Percentiles rank a stretch among this genome's conserved stretches.
Conservation (phyloP, 2,797 vertebrate species). For the Nannoperca obscura region DNA sequence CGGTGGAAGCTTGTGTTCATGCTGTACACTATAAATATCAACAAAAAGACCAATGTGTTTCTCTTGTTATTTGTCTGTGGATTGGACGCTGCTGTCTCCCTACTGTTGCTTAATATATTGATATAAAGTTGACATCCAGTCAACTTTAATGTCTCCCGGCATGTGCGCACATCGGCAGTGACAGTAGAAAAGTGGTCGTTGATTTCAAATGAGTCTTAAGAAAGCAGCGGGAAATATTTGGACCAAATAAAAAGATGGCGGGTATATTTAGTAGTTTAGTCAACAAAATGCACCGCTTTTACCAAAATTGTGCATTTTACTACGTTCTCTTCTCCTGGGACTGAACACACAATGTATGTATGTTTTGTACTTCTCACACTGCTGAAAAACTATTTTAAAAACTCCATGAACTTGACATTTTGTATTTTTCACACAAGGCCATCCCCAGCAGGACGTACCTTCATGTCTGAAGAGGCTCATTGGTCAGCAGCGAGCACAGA, state of each 20-base stretch:
- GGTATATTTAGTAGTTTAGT: background rate
- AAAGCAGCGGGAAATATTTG: background rate
- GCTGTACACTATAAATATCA: background rate
- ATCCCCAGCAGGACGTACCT: too few relatives aligned
- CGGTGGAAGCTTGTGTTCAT: background rate
- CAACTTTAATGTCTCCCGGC: background rate
- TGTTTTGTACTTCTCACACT: too few relatives aligned
- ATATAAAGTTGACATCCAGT: background rate
- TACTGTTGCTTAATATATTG: background rate
- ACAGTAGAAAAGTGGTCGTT: background rate
- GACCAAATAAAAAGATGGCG: background rate
- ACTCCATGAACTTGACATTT: background rate
- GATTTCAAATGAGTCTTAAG: background rate
- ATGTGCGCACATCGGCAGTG: too few relatives aligned
- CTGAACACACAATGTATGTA: too few relatives aligned
- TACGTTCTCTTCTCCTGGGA: background rate
- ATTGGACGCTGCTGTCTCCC: background rate
- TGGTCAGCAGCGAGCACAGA: too few relatives aligned
- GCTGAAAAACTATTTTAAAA: background rate
- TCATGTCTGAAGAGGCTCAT: too few relatives aligned
- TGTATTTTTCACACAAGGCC: too few relatives aligned
- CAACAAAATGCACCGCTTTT: background rate
- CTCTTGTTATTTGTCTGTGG: background rate
- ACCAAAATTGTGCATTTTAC: background rate
- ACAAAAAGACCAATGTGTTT: background rate